Evolutionary conservation across 2,113 vertebrate genomes (phyloP).

Genomic region (Henicopernis longicauda): DNA sequence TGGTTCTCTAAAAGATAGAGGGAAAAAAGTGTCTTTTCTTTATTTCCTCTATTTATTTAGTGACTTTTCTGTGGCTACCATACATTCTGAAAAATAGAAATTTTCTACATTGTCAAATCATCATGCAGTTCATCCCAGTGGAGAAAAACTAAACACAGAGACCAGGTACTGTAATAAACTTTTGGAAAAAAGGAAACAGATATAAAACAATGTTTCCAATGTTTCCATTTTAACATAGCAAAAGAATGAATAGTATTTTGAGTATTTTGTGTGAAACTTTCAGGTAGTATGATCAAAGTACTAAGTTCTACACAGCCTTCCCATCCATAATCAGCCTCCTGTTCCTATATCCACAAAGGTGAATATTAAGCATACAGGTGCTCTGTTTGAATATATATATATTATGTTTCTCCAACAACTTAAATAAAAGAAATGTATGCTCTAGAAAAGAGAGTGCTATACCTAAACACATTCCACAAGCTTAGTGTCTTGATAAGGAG

Average conservation of each 20-base stretch:
- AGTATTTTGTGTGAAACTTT: background rate
- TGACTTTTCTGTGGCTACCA: background rate
- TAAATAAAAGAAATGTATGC: background rate
- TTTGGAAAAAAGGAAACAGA: background rate
- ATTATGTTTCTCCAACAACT: background rate
- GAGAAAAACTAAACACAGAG: background rate
- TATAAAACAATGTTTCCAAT: background rate
- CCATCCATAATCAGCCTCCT: background rate
- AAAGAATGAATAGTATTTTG: background rate
- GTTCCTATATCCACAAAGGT: background rate
- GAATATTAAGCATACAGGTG: background rate
- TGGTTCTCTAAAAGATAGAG: background rate
- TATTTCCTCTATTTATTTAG: background rate
- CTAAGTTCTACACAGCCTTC: background rate
- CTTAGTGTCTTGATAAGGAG: background rate
- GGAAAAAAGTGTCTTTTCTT: background rate
- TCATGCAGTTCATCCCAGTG: background rate
- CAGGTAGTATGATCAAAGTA: background rate
- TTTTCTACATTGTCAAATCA: background rate
- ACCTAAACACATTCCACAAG: background rate
- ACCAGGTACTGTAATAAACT: background rate
- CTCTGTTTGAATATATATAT: background rate
- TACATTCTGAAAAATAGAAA: background rate
- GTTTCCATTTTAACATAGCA: background rate
- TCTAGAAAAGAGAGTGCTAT: background rate